Base-by-base conservation (phyloP, 2,888 invertebrate species). In the Augochlorella aurata region DNA sequence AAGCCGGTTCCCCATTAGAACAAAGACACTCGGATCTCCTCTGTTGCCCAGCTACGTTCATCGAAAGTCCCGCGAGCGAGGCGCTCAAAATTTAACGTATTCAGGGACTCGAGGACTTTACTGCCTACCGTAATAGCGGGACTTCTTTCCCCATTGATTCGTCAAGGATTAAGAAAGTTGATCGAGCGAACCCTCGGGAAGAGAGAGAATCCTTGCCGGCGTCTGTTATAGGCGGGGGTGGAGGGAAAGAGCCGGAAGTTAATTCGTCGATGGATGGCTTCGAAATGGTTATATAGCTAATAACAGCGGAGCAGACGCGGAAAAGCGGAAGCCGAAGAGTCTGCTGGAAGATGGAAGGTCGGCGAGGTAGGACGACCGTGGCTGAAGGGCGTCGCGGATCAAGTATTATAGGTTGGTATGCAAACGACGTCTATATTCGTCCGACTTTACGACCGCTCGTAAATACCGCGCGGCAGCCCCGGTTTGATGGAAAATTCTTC, bases 371-470 rank as follows among this genome's bases (percentile, higher is more conserved):
- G 69, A 82, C 78, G 70, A 50, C 52, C 50, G 44, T 54, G 73
- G 14, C 61, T 38, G 71, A 66, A 50, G 70, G 71, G 71, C 67
- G 73, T 24, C 68, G 73, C 74, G 65, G 69, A 79, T 54, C 10
- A 45, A 61, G 29, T 58, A 63, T 76, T 79, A 72, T 81, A 74
- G 67, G 76, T 77, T 58, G 79, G 81, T 82, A 87, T 83, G 85
- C 81, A 79, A 77, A 81, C 68, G 74, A 58, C 79, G 63, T 45
- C 81, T 69, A 67, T 63, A 77, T 49, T 78, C 72, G 71, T 83
- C 73, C 71, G 80, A 74, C 38, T 85, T 90, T 87, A 89, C 83
- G 85, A 85, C 50, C 72, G 83, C 80, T 88, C 85, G 85, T 89
- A 87, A 90, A 88, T 83, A 88, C 83, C 71, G 73, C 49, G 29